phyloP scores from a whole-genome alignment of 2,113 vertebrate genomes.

The Arizona elegans region DNA sequence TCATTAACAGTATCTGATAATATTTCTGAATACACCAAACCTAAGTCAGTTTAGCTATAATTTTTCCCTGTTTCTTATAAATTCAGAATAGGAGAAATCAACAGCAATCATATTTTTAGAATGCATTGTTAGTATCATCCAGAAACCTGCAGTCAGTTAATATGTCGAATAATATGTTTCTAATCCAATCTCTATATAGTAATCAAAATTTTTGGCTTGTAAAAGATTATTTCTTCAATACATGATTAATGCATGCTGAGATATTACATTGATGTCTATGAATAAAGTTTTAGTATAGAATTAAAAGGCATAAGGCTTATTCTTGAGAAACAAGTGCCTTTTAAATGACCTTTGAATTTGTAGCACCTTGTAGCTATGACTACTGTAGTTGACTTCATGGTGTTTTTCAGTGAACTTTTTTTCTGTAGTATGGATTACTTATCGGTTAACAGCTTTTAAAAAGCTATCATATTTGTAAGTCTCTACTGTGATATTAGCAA shows the following conservation, averaged over 20 bases:
- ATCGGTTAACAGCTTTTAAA: slow-evolving; percentile 5
- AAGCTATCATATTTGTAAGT: not conserved
- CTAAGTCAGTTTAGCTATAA: not conserved
- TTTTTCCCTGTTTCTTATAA: slow-evolving; percentile 34
- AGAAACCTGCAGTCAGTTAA: not conserved
- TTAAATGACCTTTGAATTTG: slow-evolving; percentile 45
- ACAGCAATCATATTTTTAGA: slow-evolving; percentile 52
- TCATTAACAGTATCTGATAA: slow-evolving; percentile 28
- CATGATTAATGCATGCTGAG: slow-evolving; percentile 26
- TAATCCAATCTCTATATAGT: slow-evolving; percentile 35
- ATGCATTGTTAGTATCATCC: slow-evolving; percentile 42
- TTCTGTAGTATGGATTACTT: slow-evolving; percentile 40
- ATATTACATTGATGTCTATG: slow-evolving; percentile 45
- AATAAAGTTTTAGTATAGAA: slow-evolving; percentile 33
- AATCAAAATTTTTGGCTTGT: slow-evolving; percentile 18
- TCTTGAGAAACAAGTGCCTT: slow-evolving; percentile 67
- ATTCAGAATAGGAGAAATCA: slow-evolving; percentile 35
- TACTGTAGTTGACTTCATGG: slow-evolving; percentile 35
- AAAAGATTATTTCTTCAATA: slow-evolving; percentile 23
- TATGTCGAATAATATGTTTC: slow-evolving; percentile 37
- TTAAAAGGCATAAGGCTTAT: slow-evolving; percentile 30
- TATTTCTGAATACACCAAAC: not conserved
- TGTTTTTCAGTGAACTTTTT: slow-evolving; percentile 18
- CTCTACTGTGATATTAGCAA: not conserved
- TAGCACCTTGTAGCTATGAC: slow-evolving; percentile 1